phyloP scores from a whole-genome alignment of 2,797 vertebrate species.

The Lepidocolaptes lacrymiger region DNA sequence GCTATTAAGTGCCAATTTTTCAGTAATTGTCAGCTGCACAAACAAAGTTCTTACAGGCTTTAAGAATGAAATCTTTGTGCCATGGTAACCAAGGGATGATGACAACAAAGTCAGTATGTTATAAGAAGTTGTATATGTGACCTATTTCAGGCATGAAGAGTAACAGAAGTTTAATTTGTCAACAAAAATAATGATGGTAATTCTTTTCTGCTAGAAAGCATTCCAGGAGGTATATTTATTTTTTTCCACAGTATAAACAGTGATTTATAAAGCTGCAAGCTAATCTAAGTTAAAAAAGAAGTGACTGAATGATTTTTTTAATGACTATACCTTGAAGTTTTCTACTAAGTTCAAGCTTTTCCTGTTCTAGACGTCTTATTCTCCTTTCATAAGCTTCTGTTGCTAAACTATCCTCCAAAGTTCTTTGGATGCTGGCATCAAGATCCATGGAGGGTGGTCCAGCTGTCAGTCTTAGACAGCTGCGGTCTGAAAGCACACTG shows the following conservation, averaged over 20 bases:
- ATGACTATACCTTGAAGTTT: conserved; percentile 90
- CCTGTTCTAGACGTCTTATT: conserved; percentile 94
- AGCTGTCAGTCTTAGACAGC: conserved; percentile 83
- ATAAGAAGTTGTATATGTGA: not conserved
- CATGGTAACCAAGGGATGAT: not conserved
- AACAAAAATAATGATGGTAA: not conserved
- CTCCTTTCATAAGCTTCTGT: conserved; percentile 96
- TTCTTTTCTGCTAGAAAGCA: not conserved
- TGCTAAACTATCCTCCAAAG: conserved; percentile 93
- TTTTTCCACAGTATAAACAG: not conserved
- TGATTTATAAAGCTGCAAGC: not conserved
- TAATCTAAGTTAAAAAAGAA: not conserved
- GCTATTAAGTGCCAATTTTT: not conserved
- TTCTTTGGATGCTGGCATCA: conserved; percentile 87
- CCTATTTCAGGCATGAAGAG: not conserved
- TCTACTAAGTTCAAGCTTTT: conserved; percentile 94
- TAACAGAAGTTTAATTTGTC: not conserved
- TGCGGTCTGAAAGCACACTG: conserved; percentile 92
- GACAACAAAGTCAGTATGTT: not conserved
- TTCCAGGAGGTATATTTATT: not conserved
- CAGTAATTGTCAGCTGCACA: not conserved
- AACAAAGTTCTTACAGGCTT: not conserved
- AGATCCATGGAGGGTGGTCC: conserved; percentile 79
- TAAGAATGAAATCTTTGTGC: not conserved
- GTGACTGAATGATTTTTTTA: not conserved